phyloP scores from a whole-genome alignment of 2,797 vertebrate genomes.

The Mareca strepera region DNA sequence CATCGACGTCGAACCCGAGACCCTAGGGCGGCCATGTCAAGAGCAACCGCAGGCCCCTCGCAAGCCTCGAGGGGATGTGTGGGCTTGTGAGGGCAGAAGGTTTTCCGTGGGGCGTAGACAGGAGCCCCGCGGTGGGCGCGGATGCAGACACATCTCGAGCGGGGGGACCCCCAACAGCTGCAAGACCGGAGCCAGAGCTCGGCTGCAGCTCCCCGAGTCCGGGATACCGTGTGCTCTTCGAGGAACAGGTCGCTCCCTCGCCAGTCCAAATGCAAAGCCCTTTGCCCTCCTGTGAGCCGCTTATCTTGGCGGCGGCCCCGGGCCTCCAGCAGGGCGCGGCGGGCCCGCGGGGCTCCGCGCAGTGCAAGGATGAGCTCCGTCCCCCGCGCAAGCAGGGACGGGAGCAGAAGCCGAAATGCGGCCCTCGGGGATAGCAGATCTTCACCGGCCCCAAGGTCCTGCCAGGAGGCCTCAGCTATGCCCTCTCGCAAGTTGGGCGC shows the following conservation, averaged over 20 bases:
- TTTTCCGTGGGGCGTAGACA: fast-evolving
- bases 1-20: background rate
- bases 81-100: background rate
- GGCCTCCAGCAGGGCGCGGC: background rate
- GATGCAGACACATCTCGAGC: fast-evolving
- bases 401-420: background rate
- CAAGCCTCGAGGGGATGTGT: fast-evolving
- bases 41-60: fast-evolving
- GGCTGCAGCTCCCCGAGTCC: background rate
- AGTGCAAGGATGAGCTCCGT: no score
- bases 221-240: background rate
- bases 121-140: fast-evolving
- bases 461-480: no score
- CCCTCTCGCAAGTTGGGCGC: fast-evolving
- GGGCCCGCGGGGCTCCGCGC: background rate
- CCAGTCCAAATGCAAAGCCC: background rate
- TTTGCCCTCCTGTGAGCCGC: background rate
- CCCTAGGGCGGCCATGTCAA: fast-evolving
- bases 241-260: background rate
- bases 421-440: background rate
- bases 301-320: background rate
- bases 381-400: background rate
- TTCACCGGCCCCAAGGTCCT: fast-evolving
- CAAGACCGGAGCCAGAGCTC: background rate
- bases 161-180: background rate